phyloP scores from a whole-genome alignment of 2,888 invertebrate genomes.

The Therioaphis trifolii region DNA sequence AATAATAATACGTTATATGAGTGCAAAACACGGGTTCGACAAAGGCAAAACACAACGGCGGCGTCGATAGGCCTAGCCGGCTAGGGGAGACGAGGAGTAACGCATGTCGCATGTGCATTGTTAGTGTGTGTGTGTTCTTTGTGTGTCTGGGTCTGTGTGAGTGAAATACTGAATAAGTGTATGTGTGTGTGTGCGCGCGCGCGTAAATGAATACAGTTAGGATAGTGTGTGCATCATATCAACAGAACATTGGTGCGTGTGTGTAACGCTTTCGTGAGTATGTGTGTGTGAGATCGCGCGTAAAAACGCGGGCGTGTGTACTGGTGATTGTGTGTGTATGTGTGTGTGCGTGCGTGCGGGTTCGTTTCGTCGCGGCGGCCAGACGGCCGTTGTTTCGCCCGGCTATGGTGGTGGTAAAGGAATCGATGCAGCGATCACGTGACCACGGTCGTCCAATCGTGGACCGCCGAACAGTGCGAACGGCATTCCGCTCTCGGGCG shows the following conservation, averaged over 20 bases:
- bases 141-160: background rate
- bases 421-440: slow-evolving; percentile 60
- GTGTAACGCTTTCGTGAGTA: too few relatives aligned
- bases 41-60: background rate
- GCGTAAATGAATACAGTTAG: too few relatives aligned
- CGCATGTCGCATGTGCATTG: slow-evolving; percentile 50
- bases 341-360: slow-evolving; percentile 7
- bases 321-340: too few relatives aligned
- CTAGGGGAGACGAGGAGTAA: background rate
- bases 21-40: too few relatives aligned
- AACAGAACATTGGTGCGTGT: too few relatives aligned
- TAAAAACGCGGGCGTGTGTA: too few relatives aligned
- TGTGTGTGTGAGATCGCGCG: too few relatives aligned
- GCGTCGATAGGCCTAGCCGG: background rate
- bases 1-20: too few relatives aligned
- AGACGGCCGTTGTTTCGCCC: background rate
- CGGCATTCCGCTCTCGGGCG: slow-evolving; percentile 51
- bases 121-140: background rate
- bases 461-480: background rate
- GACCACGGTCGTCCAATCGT: slow-evolving; percentile 37
- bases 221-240: too few relatives aligned
- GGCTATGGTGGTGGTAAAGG: background rate
- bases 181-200: background rate
- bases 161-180: background rate
- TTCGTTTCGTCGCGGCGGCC: background rate